Base-by-base conservation (phyloP, 2,888 invertebrate species). In the Flexamia atlantica region DNA sequence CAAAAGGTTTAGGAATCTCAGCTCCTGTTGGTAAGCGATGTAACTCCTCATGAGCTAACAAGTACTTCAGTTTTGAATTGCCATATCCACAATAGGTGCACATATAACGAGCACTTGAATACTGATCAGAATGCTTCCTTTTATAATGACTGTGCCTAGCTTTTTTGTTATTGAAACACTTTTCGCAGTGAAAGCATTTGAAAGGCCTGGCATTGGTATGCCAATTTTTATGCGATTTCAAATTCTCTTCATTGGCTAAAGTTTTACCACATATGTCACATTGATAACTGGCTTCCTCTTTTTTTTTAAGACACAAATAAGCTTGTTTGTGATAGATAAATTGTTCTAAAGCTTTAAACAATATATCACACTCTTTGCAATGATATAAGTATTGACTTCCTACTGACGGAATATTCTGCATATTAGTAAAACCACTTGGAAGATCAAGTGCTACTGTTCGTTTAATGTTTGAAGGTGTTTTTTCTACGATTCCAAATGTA, bases 1-100 rank as follows among this genome's bases (percentile, higher is more conserved):
- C 28, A 40, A 72, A 72, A 20, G 72, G 72, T 14, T 32, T 72
- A 0, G 72, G 72, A 40, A 40, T 40, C 72, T 72, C 72, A 23
- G 72, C n/a, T 20, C 72, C 72, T 40, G 40, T 42, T 12, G 72
- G 72, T 32, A 72, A 12, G 1, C 42, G 23, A 28, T 72, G 72
- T 4, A 14, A 3, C 3, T n/a, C 70, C 32, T 70, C 70, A 32
- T 70, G 70, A 70, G 70, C 70, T 10, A 17, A 4, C 4, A 70
- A 4, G 32, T 70, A 23, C 9, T 36, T 36, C 36, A 36, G 9
- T 36, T 36, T 64, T 23, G 14, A 23, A 14, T 14, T 25, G 4
- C 4, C 14, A 28, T 14, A 14, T 4, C 23, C 25, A 64, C 64
- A 64, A 25, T 64, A 25, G 28, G 4, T 23, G 28, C 64, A 64